Conservation (phyloP, 2,113 vertebrate genomes). For the Ammodytes dubius region DNA sequence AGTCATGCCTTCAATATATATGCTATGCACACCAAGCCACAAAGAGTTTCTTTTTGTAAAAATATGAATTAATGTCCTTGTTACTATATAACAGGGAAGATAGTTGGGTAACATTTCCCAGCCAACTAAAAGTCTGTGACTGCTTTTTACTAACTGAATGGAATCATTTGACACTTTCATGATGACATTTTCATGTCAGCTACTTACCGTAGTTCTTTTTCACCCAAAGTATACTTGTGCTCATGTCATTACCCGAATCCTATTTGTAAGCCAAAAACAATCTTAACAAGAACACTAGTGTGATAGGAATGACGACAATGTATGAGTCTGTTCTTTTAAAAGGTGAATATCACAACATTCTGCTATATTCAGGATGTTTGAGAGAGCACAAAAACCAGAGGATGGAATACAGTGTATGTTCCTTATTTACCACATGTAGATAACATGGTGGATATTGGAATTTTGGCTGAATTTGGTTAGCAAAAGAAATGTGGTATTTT, state of each 20-base stretch:
- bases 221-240: conserved; percentile 1
- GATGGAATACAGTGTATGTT: neutral
- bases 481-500: no score
- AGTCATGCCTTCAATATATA: conserved; percentile 60
- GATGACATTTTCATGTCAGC: conserved; percentile 31
- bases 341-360: neutral
- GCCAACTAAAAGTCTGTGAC: conserved; percentile 28
- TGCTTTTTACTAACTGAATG: conserved; percentile 47
- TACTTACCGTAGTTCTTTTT: conserved; percentile 9
- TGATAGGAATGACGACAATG: neutral
- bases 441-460: neutral
- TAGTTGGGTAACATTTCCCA: conserved; percentile 2
- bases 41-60: conserved; percentile 48
- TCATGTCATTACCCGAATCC: conserved; percentile 2
- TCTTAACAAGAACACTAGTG: neutral
- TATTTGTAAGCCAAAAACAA: neutral
- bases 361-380: conserved; percentile 7
- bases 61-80: conserved; percentile 38
- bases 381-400: conserved; percentile 17
- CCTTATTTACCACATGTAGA: neutral
- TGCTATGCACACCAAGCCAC: conserved; percentile 73
- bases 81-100: conserved; percentile 27
- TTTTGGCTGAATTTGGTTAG: neutral
- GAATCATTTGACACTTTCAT: conserved; percentile 73
- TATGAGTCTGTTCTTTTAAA: conserved; percentile 4